These are phyloP conservation scores for Emydocephalus ijimae DNA, from an alignment of 2,113 vertebrate genomes.

Conservation along the genomic window DNA sequence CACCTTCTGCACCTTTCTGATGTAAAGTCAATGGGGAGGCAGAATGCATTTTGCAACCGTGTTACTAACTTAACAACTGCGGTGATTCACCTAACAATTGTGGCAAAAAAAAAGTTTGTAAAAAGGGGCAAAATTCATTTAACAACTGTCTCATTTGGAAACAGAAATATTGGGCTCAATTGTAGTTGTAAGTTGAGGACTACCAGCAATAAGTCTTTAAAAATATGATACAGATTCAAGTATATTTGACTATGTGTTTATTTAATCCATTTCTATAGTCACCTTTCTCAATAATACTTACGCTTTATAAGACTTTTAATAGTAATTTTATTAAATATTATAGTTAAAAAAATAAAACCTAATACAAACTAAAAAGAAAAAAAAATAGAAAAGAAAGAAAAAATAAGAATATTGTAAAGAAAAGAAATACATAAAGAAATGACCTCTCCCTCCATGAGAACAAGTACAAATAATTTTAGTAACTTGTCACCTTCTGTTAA, in stretches of 20 bases:
- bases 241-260: neutral
- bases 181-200: neutral
- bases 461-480: neutral
- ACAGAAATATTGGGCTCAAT: neutral
- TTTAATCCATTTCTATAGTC: neutral
- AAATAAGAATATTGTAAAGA: neutral
- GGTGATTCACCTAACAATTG: neutral
- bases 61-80: neutral
- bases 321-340: neutral
- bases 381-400: neutral
- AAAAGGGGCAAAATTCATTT: neutral
- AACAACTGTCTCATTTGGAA: neutral
- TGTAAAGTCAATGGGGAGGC: neutral
- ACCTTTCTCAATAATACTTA: neutral
- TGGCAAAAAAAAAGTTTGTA: neutral
- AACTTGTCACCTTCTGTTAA: neutral
- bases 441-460: neutral
- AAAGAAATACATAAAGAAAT: neutral
- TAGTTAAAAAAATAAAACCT: neutral
- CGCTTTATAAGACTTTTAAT: neutral
- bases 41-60: neutral
- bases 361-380: neutral
- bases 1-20: neutral
- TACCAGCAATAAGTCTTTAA: neutral
- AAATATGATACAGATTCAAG: neutral